Evolutionary conservation across 2,888 invertebrate genomes (phyloP), one percentile per base, ranked within the genome.

Genomic region (Pseudococcus longispinus): DNA sequence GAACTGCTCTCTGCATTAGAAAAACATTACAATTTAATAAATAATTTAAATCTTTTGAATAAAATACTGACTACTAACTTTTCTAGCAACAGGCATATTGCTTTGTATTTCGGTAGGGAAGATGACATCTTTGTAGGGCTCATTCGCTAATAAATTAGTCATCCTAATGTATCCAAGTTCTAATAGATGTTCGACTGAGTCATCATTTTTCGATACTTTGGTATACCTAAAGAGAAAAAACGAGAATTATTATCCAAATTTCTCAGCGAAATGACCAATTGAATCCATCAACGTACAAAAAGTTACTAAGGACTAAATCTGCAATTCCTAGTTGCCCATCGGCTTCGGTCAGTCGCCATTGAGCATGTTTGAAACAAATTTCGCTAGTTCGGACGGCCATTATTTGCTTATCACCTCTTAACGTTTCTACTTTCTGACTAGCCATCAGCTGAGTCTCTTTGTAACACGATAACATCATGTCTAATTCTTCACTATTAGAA

Each of bases 321-420:
- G 99, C 97, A 88, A 99, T 97, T 88, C 98, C 98, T 87, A 99
- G 94, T 91, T 98, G 99, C 0, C 99, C 99, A 91, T 99, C 99
- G 0, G 96, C 95, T 91, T 99, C 98, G 0, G 99, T 99, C 89
- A 99, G 93, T 60, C 98, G 92, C 99, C 99, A 99, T 90, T 97
- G 96, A 5, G 99, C 99, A 90, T 97, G 96, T 91, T 98, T 98
- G 91, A 99, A 99, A 91, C 98, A 99, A 89, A 99, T 98, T 92
- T 99, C 97, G 89, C 96, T 96, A 1, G 95, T 94, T 51, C 98
- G 92, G 37, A 97, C 96, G 29, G 92, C 90, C 85, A 95, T 94
- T 0, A 95, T 94, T 3, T 94, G 94, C 90, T 94, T 94, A 90
- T 95, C 93, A 55, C 93, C 93, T 18, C 93, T 91, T 83, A 94